Base-by-base conservation (phyloP, 1,140 invertebrate species). In the Bicyclus anynana region DNA sequence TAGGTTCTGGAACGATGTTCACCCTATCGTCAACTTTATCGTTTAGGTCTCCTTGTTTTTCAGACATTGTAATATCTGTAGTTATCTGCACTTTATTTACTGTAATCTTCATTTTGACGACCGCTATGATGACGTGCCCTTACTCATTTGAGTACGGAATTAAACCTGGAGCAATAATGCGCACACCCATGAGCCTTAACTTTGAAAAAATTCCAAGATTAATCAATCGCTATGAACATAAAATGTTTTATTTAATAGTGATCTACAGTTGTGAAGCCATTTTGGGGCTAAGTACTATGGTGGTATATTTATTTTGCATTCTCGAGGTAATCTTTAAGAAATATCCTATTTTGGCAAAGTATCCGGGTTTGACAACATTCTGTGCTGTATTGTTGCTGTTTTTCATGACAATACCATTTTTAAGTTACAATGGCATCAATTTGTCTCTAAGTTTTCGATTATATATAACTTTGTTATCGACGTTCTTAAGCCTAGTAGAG, bases 181-280 rank as follows among this genome's bases (percentile, higher is more conserved):
- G 68, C 29, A 35, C 59, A 5, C 65, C 55, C 0, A 69, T 84
- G 26, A 61, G 69, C 9, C 44, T 73, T 26, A 23, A 69, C 5
- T 85, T 77, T 56, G 84, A 84, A 52, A 84, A 74, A 59, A 61
- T 76, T 35, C 80, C 84, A n/a, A 60, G 72, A 53, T 50, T 84
- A 16, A 29, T 87, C 4, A 59, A 62, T 14, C 50, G 69, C n/a
- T 87, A 77, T 40, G 56, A 69, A 2, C 17, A 66, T n/a, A 73
- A 44, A 20, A 51, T 35, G 2, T 67, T 75, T 27, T 83, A 77
- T 70, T 51, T 83, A 2, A 54, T 79, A 12, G 9, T 81, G 1
- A 21, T 60, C 0, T 85, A 53, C 23, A 77, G 72, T 46, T 71
- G 58, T 16, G 59, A 69, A 12, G 49, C 65, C 16, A 35, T 70